A percentile compares a stretch with the other conserved stretches of the same genome.
Evolutionary conservation across 2,888 invertebrate species (phyloP).

Genomic region (Arge pagana): DNA sequence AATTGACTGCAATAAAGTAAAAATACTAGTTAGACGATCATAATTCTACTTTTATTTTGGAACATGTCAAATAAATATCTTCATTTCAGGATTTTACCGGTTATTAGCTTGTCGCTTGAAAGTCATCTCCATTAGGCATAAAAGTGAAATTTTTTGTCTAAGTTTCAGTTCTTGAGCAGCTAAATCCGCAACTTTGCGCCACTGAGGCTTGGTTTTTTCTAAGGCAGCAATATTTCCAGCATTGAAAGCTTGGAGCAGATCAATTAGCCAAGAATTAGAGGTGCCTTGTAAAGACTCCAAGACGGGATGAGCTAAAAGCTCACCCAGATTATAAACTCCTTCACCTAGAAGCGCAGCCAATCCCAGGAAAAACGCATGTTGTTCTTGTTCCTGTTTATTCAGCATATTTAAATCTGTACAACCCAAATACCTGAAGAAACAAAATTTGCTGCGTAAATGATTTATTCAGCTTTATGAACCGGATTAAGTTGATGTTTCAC

Average conservation of each 20-base stretch:
- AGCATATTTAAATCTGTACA: constrained; percentile 74
- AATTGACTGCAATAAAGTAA: constrained; percentile 74
- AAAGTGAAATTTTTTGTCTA: constrained; percentile 89
- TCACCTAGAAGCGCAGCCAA: constrained; percentile 93
- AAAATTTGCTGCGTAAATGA: background rate
- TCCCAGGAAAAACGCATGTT: constrained; percentile 88
- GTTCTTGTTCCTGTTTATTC: constrained; percentile 68
- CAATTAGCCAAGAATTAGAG: constrained; percentile 84
- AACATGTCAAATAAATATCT: background rate
- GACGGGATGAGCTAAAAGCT: constrained; percentile 93
- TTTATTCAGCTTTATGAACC: no score
- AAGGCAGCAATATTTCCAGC: constrained; percentile 76
- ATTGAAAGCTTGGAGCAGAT: constrained; percentile 85
- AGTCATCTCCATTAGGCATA: constrained; percentile 99
- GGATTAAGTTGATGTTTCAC: no score
- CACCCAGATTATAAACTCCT: constrained; percentile 96
- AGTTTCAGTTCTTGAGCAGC: constrained; percentile 79
- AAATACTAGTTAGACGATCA: constrained; percentile 1
- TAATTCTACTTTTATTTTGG: background rate
- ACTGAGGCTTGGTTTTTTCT: constrained; percentile 72
- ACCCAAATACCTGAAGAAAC: constrained; percentile 66
- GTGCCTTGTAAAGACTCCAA: constrained; percentile 82
- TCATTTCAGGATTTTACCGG: constrained; percentile 53
- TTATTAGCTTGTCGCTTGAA: constrained; percentile 91
- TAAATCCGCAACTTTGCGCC: constrained; percentile 83